These are phyloP conservation scores for Nothobranchius furzeri DNA, from an alignment of 2,113 vertebrate genomes.

Conservation along the genomic window DNA sequence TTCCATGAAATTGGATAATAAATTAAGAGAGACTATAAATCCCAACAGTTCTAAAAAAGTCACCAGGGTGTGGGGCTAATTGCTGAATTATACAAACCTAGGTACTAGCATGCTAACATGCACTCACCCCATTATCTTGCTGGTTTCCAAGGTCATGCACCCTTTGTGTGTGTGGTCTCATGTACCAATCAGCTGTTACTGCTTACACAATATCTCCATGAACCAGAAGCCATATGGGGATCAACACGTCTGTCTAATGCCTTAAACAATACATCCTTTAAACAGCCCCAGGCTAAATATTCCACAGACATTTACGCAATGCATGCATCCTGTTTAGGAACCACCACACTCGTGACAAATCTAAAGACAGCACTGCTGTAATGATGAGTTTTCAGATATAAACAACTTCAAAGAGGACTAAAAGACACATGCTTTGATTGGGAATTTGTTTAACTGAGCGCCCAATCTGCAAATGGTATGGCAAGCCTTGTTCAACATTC, in stretches of 20 bases:
- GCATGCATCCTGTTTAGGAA: not conserved
- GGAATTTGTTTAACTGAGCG: no score
- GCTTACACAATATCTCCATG: not conserved
- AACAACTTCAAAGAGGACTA: no score
- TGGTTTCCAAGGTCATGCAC: not conserved
- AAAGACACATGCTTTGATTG: no score
- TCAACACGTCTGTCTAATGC: not conserved
- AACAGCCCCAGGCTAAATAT: not conserved
- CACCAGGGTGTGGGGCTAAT: no score
- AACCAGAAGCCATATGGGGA: not conserved
- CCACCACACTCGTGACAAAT: not conserved
- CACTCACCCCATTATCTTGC: not conserved
- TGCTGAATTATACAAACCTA: not conserved
- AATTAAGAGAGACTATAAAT: not conserved
- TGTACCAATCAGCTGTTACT: not conserved
- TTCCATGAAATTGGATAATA: not conserved
- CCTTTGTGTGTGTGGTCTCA: not conserved
- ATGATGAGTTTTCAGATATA: no score
- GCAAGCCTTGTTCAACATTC: no score
- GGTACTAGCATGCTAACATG: no score
- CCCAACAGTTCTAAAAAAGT: not conserved
- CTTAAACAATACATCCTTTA: not conserved
- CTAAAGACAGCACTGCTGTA: not conserved
- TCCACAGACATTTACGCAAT: not conserved
- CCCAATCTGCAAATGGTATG: no score